These are phyloP conservation scores for Bombus impatiens DNA, from an alignment of 1,140 invertebrate species.

Conservation along the genomic window DNA sequence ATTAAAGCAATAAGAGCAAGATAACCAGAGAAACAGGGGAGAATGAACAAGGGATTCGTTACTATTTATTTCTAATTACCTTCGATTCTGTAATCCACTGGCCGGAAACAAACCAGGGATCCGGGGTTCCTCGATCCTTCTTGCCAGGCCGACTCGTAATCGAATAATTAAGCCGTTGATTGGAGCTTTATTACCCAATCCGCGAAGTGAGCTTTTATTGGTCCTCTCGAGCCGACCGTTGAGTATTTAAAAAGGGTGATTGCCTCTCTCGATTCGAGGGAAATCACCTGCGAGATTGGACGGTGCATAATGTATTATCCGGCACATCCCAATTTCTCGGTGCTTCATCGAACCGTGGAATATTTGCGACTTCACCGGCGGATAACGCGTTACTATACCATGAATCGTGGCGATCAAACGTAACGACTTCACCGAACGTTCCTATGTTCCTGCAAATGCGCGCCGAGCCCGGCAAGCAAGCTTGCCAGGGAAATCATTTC, in stretches of 20 bases:
- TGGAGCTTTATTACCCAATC: constrained; percentile 83
- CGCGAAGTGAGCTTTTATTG: constrained; percentile 82
- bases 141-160: constrained; percentile 68
- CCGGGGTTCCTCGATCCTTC: constrained; percentile 50
- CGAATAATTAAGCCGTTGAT: constrained; percentile 83
- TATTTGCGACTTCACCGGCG: constrained; percentile 13
- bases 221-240: constrained; percentile 66
- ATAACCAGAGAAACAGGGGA: constrained; percentile 31
- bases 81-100: constrained; percentile 78
- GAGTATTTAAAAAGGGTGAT: constrained; percentile 80
- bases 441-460: neutral
- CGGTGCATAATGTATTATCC: constrained; percentile 72
- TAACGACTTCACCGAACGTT: constrained; percentile 16
- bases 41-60: constrained; percentile 67
- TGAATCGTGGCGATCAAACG: constrained; percentile 33
- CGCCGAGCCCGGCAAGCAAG: no score
- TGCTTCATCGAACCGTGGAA: constrained; percentile 54
- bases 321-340: constrained; percentile 60
- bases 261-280: constrained; percentile 74
- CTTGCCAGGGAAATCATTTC: neutral
- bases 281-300: constrained; percentile 73
- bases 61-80: constrained; percentile 83
- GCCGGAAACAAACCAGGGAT: constrained; percentile 35
- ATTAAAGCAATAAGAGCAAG: constrained; percentile 81
- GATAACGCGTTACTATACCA: no score